Base-by-base conservation (phyloP, 2,113 vertebrate genomes). In the Carassius auratus region DNA sequence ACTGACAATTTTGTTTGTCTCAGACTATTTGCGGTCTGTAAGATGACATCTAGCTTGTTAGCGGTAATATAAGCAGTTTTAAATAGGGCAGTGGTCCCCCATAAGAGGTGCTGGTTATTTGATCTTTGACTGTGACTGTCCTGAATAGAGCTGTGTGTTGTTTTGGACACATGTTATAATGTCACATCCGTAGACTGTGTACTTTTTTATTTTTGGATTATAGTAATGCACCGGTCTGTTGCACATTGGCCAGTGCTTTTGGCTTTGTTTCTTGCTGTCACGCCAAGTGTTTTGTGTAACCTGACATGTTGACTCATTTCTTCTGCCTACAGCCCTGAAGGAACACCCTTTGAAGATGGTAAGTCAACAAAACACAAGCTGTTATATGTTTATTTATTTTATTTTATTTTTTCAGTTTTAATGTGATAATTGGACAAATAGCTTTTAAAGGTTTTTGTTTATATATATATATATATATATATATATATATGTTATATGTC, bases 291-390 rank as follows among this genome's bases (percentile, higher is more conserved):
- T 69, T 1, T 74, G 42, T 62, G 45, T 62, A 68, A 68, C 64
- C 23, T 85, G 76, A 79, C 12, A 26, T 66, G 14, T 55, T 76
- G 12, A 71, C 66, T 1, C 8, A 62, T 91, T 88, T 84, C 45
- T 90, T 81, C 68, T 84, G 71, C 78, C 92, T 93, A 13, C 83
- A 99, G 97, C 79, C 97, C 97, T 13, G 98, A 99, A 91, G 98
- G 98, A 94, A 99, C 98, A 77, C 97, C 98, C 30, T 99, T 99
- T 95, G 97, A 98, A 94, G 97, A 99, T 94, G 98, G 98, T 99
- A 92, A 96, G 97, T 94, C 3, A 69, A 10, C 14, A 76, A 19
- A 84, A 55, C 23, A 83, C 15, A 26, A 38, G 9, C 33, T n/a
- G 33, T 73, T 26, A 52, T 52, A 52, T 15, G 12, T 50, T 14